These are phyloP conservation scores for Pseudococcus longispinus DNA, from an alignment of 2,888 invertebrate species.

Conservation along the genomic window DNA sequence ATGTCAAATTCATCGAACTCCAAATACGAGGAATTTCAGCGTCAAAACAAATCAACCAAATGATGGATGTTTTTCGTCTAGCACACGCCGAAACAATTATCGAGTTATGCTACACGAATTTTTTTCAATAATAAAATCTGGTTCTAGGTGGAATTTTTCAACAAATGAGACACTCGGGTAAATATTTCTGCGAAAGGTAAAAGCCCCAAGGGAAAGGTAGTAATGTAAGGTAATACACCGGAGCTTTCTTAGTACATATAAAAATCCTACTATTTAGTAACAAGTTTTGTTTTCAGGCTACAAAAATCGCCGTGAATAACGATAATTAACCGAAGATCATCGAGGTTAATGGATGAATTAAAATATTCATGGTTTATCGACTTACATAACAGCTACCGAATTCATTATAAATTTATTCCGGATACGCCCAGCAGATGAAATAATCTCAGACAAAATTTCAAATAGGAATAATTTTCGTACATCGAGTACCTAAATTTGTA, in stretches of 20 bases:
- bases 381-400: slow-evolving; percentile 38
- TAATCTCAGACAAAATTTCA: neutral
- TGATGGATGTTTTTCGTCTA: neutral
- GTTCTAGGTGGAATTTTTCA: neutral
- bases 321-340: slow-evolving; percentile 36
- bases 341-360: slow-evolving; percentile 39
- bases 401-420: slow-evolving; percentile 20
- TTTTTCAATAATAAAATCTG: neutral
- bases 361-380: slow-evolving; percentile 28
- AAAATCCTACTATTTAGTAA: slow-evolving; percentile 24
- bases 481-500: neutral
- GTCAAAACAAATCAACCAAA: neutral
- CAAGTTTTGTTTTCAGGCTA: slow-evolving; percentile 20
- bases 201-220: neutral
- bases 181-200: neutral
- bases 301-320: slow-evolving; percentile 3
- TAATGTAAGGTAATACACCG: neutral
- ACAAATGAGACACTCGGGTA: neutral
- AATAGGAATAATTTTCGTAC: neutral
- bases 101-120: neutral
- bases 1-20: neutral
- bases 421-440: slow-evolving; percentile 18
- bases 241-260: slow-evolving; percentile 33
- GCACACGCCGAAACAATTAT: neutral
- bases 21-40: neutral